Conservation (phyloP, 2,113 vertebrate genomes). For the Natator depressus region DNA sequence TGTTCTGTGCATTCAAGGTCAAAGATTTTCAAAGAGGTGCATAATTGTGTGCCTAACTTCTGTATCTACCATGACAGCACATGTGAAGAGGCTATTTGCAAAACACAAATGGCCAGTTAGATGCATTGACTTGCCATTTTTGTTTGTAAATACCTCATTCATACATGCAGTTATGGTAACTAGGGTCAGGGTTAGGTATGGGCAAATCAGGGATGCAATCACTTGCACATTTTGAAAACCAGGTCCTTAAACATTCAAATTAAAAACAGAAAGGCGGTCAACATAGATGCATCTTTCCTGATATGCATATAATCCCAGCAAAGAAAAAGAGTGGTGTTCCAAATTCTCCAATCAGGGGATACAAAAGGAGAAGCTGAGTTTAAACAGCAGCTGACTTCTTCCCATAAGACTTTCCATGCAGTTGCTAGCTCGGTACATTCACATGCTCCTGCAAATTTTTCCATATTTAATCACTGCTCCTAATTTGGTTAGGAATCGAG, state of each 20-base stretch:
- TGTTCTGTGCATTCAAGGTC: neutral
- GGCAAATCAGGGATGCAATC: fast-evolving
- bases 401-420: neutral
- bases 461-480: neutral
- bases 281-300: neutral
- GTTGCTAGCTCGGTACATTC: neutral
- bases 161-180: fast-evolving
- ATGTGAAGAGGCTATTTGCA: neutral
- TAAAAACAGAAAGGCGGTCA: slow-evolving; percentile 29
- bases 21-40: neutral
- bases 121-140: neutral
- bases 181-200: fast-evolving
- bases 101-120: slow-evolving; percentile 31
- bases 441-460: neutral
- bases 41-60: fast-evolving
- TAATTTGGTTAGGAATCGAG: neutral
- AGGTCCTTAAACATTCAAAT: neutral
- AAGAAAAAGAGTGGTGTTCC: neutral
- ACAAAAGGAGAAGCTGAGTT: neutral
- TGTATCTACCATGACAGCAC: neutral
- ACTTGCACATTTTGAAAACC: neutral
- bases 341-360: fast-evolving
- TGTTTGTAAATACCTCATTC: fast-evolving
- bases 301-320: neutral
- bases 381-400: neutral